Conservation (phyloP, 92 coral and sea anemone genomes). For the Epizoanthus illoricatus region DNA sequence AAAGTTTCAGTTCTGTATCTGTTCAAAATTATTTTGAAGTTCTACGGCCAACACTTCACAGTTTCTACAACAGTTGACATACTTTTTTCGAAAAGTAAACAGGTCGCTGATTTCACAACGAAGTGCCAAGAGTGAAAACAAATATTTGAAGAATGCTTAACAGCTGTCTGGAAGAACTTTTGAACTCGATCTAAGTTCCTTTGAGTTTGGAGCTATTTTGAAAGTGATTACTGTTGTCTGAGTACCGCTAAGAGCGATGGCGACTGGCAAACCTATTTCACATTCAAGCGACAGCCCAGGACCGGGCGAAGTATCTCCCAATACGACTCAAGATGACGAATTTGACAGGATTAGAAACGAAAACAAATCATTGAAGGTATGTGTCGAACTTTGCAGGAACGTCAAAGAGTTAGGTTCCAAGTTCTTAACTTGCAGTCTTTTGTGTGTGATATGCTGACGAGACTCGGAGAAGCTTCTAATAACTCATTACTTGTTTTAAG, state of each 20-base stretch:
- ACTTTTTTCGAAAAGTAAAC: slow-evolving; percentile 17
- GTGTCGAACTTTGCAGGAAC: not conserved
- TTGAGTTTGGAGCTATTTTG: slow-evolving; percentile 10
- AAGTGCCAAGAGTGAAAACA: slow-evolving; percentile 31
- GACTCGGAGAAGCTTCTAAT: too few species aligned
- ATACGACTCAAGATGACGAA: slow-evolving; percentile 2
- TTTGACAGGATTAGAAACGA: slow-evolving; percentile 27
- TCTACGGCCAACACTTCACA: not conserved
- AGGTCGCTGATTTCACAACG: slow-evolving; percentile 30
- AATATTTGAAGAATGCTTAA: slow-evolving; percentile 31
- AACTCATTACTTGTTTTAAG: too few species aligned
- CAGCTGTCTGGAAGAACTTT: slow-evolving; percentile 35
- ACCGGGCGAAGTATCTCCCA: not conserved
- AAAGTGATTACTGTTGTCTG: not conserved
- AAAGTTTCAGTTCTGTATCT: not conserved
- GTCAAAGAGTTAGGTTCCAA: too few species aligned
- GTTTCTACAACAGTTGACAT: not conserved
- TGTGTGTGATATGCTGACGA: too few species aligned
- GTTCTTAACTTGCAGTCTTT: too few species aligned
- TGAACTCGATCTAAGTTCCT: slow-evolving; percentile 1
- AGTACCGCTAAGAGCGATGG: not conserved
- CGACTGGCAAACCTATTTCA: not conserved
- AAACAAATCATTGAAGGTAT: slow-evolving; percentile 23
- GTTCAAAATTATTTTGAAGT: not conserved
- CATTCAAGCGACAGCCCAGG: slow-evolving; percentile 17